Evolutionary conservation across 2,113 vertebrate genomes (phyloP).

Genomic region (Hylia prasina): DNA sequence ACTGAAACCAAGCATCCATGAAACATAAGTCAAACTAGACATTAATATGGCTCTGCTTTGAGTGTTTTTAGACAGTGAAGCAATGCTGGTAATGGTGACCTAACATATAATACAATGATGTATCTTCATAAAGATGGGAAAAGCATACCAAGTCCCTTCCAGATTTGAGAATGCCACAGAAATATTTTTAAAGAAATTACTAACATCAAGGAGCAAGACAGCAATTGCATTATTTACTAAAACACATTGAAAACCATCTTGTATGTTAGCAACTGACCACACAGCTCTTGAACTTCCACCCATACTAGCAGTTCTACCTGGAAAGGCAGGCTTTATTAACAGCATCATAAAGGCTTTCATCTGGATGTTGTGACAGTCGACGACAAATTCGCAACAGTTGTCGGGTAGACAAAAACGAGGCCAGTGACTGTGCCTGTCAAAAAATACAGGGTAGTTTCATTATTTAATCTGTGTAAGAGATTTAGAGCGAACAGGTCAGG

Average conservation of each 20-base stretch:
- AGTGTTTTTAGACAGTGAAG: neutral
- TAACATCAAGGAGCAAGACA: neutral
- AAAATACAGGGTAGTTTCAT: constrained; percentile 12
- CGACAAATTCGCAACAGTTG: constrained; percentile 90
- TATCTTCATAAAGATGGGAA: neutral
- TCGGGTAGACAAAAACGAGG: constrained; percentile 90
- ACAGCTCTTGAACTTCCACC: neutral
- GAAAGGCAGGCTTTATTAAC: constrained; percentile 95
- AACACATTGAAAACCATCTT: neutral
- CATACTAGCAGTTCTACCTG: constrained; percentile 74
- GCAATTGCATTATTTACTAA: neutral
- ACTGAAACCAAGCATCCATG: neutral
- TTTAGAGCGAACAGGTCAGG: neutral
- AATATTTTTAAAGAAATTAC: neutral
- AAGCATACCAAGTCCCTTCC: neutral
- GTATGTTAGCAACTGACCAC: neutral
- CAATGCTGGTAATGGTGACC: neutral
- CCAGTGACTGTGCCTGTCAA: constrained; percentile 86
- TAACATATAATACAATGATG: neutral
- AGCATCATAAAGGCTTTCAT: constrained; percentile 84
- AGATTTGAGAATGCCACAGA: neutral
- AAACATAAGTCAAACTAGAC: neutral
- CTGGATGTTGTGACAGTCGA: constrained; percentile 85
- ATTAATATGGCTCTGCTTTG: neutral
- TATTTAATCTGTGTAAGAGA: neutral